Evolutionary conservation across 2,797 vertebrate genomes (phyloP).

Genomic region (Avahi laniger): DNA sequence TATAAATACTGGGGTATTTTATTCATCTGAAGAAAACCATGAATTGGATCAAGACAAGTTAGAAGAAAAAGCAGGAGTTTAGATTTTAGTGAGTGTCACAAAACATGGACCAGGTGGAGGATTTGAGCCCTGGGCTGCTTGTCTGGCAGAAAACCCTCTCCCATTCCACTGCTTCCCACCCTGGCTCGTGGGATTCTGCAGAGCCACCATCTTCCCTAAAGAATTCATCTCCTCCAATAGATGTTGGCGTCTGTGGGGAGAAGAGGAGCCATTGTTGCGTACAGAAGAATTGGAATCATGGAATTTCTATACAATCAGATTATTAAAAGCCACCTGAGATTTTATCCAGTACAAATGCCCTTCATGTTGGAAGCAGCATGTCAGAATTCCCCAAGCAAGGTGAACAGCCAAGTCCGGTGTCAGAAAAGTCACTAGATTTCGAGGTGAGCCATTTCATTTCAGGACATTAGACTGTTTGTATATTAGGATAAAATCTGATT

Average conservation of each 20-base stretch:
- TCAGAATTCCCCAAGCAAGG: slow-evolving; percentile 7
- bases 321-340: neutral
- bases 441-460: neutral
- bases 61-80: slow-evolving; percentile 50
- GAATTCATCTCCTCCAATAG: neutral
- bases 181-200: neutral
- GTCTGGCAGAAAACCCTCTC: slow-evolving; percentile 11
- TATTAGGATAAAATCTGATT: neutral
- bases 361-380: neutral
- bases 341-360: neutral
- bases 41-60: slow-evolving; percentile 64
- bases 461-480: neutral
- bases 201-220: neutral
- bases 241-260: neutral
- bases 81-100: slow-evolving; percentile 56
- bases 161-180: neutral
- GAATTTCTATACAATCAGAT: neutral
- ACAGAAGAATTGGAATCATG: neutral
- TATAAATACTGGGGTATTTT: slow-evolving; percentile 66
- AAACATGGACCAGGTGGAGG: slow-evolving; percentile 41
- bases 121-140: neutral
- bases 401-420: neutral
- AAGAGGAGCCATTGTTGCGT: neutral
- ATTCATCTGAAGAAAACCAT: slow-evolving; percentile 69
- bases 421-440: slow-evolving; percentile 5